phyloP scores from a whole-genome alignment of 2,113 vertebrate species.

The Petromus typicus region DNA sequence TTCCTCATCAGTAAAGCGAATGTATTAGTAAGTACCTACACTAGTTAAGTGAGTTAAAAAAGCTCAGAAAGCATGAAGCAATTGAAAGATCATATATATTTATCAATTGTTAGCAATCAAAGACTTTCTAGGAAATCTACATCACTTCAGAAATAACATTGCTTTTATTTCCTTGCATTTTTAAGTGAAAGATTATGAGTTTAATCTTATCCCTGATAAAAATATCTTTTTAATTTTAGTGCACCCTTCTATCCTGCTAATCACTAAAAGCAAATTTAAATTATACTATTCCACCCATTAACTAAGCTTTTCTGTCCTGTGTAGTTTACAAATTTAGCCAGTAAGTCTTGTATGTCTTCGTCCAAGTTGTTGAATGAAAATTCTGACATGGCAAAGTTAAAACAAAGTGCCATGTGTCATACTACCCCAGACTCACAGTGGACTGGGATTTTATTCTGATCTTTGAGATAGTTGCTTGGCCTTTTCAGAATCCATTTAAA shows the following conservation, averaged over 20 bases:
- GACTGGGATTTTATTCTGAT: neutral
- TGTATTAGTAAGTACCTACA: neutral
- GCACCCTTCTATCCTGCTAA: neutral
- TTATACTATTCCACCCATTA: neutral
- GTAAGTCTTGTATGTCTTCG: neutral
- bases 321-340: neutral
- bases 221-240: conserved; percentile 14
- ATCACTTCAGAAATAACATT: neutral
- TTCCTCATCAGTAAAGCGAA: neutral
- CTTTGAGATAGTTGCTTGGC: neutral
- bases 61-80: neutral
- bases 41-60: neutral
- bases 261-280: neutral
- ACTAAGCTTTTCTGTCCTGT: neutral
- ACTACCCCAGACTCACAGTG: neutral
- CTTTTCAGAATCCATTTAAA: neutral
- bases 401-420: neutral
- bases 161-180: neutral
- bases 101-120: neutral
- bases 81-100: neutral
- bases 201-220: conserved; percentile 2
- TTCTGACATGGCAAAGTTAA: neutral
- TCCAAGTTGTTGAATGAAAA: neutral
- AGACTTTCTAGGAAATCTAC: neutral
- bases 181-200: neutral